These are phyloP conservation scores for Cyanoliseus patagonus DNA, from an alignment of 2,113 vertebrate species.

Conservation along the genomic window DNA sequence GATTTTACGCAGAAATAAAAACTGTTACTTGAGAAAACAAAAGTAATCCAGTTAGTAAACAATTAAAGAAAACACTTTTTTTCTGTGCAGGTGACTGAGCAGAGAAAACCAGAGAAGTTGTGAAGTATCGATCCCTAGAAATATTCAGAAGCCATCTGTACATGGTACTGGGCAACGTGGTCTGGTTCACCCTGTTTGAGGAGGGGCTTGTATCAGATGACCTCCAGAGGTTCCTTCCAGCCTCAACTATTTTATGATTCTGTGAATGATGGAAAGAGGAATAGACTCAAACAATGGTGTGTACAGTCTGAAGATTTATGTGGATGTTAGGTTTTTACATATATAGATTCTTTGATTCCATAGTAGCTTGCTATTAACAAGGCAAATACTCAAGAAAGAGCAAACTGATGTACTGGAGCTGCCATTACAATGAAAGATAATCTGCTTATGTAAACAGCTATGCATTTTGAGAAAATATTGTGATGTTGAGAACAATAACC, in stretches of 20 bases:
- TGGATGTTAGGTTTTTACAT: accelerated
- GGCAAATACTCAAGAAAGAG: background rate
- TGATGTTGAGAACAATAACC: background rate
- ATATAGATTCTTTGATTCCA: background rate
- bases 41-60: background rate
- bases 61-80: background rate
- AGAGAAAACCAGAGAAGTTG: background rate
- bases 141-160: background rate
- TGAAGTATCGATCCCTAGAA: background rate
- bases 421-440: background rate
- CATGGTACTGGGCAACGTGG: no score
- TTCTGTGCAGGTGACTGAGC: no score
- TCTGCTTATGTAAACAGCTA: background rate
- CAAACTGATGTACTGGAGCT: background rate
- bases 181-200: background rate
- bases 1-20: background rate
- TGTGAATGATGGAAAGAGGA: background rate
- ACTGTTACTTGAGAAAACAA: background rate
- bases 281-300: accelerated
- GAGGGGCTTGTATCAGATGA: background rate
- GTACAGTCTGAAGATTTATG: no score
- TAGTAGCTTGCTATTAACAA: background rate
- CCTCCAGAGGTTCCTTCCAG: background rate
- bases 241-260: background rate
- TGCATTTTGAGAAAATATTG: background rate